Evolutionary conservation across 2,113 vertebrate species (phyloP).

Genomic region (Noctilio leporinus): DNA sequence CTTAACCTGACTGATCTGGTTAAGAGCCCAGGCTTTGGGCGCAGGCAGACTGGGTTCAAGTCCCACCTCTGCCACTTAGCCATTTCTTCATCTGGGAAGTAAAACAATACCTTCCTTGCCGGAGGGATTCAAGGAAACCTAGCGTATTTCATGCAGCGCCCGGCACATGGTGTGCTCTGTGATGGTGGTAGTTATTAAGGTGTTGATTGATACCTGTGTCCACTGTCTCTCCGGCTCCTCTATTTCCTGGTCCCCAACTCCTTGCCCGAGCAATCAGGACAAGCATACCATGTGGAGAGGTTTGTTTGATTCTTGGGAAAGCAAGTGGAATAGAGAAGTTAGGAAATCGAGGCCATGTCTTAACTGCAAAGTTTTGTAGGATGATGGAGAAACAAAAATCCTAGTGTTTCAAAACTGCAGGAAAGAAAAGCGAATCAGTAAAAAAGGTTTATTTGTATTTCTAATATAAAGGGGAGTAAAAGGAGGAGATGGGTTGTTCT

Average conservation of each 20-base stretch:
- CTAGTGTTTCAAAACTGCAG: neutral
- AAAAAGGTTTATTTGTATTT: neutral
- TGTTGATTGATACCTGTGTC: neutral
- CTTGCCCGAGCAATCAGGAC: neutral
- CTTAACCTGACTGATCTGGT: neutral
- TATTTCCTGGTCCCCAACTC: neutral
- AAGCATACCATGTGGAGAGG: neutral
- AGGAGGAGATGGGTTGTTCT: neutral
- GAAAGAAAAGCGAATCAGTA: neutral
- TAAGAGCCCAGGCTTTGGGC: neutral
- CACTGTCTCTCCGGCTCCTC: neutral
- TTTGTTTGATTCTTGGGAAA: neutral
- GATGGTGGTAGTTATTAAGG: neutral
- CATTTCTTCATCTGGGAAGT: neutral
- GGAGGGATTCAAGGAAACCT: neutral
- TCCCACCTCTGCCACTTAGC: neutral
- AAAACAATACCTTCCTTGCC: neutral
- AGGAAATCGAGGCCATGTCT: neutral
- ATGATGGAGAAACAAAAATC: neutral
- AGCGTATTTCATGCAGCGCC: neutral
- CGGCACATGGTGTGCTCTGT: neutral
- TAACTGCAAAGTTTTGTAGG: neutral
- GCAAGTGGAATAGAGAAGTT: neutral
- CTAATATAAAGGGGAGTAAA: neutral
- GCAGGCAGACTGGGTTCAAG: neutral